These are phyloP conservation scores for Glaucopsyche alexis DNA, from an alignment of 2,888 invertebrate species.

Conservation along the genomic window DNA sequence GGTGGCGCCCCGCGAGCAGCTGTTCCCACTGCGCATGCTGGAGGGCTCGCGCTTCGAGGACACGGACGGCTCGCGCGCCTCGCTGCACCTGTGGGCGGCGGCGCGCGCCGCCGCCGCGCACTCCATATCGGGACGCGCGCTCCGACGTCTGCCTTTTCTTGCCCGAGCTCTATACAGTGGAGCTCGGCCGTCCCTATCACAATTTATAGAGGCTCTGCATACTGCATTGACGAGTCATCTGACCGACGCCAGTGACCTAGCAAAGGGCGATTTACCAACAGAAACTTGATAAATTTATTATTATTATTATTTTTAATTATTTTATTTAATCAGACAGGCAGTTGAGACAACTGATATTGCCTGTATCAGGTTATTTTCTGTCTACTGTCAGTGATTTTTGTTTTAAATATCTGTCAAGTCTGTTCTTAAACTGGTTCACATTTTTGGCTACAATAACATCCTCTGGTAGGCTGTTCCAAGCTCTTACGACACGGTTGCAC, in stretches of 20 bases:
- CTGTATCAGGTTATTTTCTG: no score
- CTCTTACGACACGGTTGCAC: no score
- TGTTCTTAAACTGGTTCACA: no score
- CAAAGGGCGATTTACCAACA: background rate
- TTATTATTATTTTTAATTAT: no score
- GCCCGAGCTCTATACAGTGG: constrained; percentile 83
- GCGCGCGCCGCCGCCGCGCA: constrained; percentile 49
- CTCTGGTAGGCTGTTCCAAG: no score
- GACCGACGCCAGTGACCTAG: constrained; percentile 48
- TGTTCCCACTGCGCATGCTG: constrained; percentile 57
- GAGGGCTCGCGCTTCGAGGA: constrained; percentile 56
- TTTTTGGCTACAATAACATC: no score
- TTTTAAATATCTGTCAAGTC: no score
- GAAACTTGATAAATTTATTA: constrained; percentile 14
- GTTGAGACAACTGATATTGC: no score
- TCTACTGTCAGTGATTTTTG: no score
- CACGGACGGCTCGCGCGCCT: constrained; percentile 50
- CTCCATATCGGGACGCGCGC: constrained; percentile 90
- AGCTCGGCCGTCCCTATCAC: constrained; percentile 37
- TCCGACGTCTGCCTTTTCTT: constrained; percentile 93
- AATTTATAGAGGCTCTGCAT: constrained; percentile 50
- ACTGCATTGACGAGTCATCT: constrained; percentile 51
- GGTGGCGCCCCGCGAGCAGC: constrained; percentile 52
- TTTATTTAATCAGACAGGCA: no score
- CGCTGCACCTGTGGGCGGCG: constrained; percentile 53